Base-by-base conservation (phyloP, 2,888 invertebrate species). In the Nomada hirtipes region DNA sequence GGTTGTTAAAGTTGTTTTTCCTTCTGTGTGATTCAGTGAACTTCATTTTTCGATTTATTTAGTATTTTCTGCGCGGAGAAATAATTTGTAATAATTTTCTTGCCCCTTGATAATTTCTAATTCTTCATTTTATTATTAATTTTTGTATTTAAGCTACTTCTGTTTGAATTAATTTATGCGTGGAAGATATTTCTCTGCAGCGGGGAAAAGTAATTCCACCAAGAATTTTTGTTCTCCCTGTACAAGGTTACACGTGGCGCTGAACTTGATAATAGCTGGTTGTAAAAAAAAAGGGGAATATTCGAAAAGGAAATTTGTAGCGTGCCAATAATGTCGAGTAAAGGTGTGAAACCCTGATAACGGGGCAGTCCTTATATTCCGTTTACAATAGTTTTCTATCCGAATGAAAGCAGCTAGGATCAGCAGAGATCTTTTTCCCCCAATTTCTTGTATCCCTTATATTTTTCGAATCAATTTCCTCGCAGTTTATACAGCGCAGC, bases 281-380 rank as follows among this genome's bases (percentile, higher is more conserved):
- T 44, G 13, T 15, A 64, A 29, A 29, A 26, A 23, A 79, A 53
- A 74, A 69, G 67, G 9, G 26, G 9, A 53, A n/a, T 0, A 2
- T 13, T n/a, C 26, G 15, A 15, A 36, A 50, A 2, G 20, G 26
- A 59, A 55, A 60, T 4, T 47, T 55, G 29, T 55, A 53, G 13
- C 55, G n/a, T 4, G 42, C 69, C 70, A 75, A 74, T 55, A 2
- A 60, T 60, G 36, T 42, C 36, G 72, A 83, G 64, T 67, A 73
- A 57, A 72, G 52, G 79, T 82, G 82, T 52, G 70, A 53, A 81
- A 81, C 69, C 76, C 44, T 57, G 82, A 83, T 81, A 83, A 81
- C 81, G 36, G 71, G 69, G 50, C 44, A 68, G 53, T 60, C 57
- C 63, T 47, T 72, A 68, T 69, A 60, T 69, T 52, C 71, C 55